phyloP scores from a whole-genome alignment of 2,888 invertebrate genomes.

The Drosophila helvetica region DNA sequence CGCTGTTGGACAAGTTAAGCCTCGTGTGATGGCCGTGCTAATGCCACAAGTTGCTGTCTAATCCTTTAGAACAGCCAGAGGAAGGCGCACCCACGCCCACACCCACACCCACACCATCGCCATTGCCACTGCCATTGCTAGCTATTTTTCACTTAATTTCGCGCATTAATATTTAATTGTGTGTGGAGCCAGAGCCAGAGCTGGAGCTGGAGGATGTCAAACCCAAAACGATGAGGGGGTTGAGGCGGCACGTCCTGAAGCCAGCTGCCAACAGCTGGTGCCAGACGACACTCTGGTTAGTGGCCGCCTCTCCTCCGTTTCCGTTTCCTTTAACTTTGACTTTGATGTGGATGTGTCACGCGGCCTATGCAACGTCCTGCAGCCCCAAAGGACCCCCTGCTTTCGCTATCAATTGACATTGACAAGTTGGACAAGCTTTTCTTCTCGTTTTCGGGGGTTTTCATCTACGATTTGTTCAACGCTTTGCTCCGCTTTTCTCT shows the following conservation, averaged over 20 bases:
- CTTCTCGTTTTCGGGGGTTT: background rate
- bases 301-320: background rate
- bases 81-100: conserved; percentile 4
- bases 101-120: background rate
- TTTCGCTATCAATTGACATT: conserved; percentile 76
- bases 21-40: conserved; percentile 44
- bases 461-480: conserved; percentile 15
- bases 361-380: conserved; percentile 13
- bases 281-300: conserved; percentile 27
- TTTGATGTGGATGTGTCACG: conserved; percentile 35
- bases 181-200: conserved; percentile 13
- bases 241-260: conserved; percentile 52
- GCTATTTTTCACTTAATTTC: conserved; percentile 75
- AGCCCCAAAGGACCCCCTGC: conserved; percentile 1
- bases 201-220: conserved; percentile 29
- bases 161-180: conserved; percentile 77
- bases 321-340: background rate
- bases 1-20: conserved; percentile 46
- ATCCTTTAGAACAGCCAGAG: conserved; percentile 57
- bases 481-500: conserved; percentile 29
- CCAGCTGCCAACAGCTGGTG: conserved; percentile 73
- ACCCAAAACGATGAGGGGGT: conserved; percentile 18
- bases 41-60: conserved; percentile 69
- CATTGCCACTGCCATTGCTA: conserved; percentile 4
- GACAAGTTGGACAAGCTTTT: conserved; percentile 53